Evolutionary conservation across 2,888 invertebrate species (phyloP), one percentile per base, ranked within the genome.

Genomic region (Amphimallon solstitiale): DNA sequence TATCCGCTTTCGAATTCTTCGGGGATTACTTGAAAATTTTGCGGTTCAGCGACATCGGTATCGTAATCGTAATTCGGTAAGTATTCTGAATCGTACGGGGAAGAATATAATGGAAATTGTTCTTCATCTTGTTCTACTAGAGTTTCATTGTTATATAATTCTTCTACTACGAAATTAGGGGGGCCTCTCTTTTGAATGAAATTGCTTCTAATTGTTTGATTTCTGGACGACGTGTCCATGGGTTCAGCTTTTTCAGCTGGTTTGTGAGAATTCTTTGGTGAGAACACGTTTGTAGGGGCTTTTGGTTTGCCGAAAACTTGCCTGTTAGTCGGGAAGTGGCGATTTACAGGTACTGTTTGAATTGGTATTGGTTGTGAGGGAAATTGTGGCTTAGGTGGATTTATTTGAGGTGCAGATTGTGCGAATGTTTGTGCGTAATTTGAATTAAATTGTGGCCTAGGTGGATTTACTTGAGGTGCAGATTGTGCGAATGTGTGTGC

Each of bases 251-350:
- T 23, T 29, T 14, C 14, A 29, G 29, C 15, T 2, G 51, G 51
- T 29, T 51, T 51, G 2, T 19, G 51, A n/a, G 35, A 51, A 51
- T 51, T 51, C 12, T 51, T 51, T 1, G 34, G 34, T 9, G 34
- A 2, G n/a, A 51, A 29, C n/a, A 51, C 34, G 17, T 51, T 51
- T 29, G 7, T 23, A 1, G 14, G 43, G 5, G 35, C 4, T 46
- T 46, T 15, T 0, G 51, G 10, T 51, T 51, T 51, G 15, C 51
- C 51, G 35, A 51, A 49, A 23, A 51, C 51, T 23, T 46, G 46
- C 15, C 15, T n/a, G 15, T 46, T 46, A 4, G 17, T 46, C 9
- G 46, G 4, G 15, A 46, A 17, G n/a, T 5, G 14, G 15, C 1
- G 15, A 15, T 29, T 51, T 6, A 14, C 17, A 14, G 51, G 51